Base-by-base conservation (phyloP, 2,888 invertebrate genomes). In the Eupeodes luniger region DNA sequence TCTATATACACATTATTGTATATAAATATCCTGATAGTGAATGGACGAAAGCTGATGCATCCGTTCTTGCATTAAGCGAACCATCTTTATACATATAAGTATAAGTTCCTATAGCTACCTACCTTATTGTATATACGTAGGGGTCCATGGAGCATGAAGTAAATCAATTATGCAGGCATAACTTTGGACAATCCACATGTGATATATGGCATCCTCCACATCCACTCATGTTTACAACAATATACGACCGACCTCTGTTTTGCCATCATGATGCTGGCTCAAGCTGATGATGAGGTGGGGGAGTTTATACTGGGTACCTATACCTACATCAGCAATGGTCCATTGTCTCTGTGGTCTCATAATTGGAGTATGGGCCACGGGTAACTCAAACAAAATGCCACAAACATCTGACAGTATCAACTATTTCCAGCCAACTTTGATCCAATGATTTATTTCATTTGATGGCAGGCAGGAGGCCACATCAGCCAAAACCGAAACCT, bases 151-250 rank as follows among this genome's bases (percentile, higher is more conserved):
- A 51, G 70, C 78, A 78, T 64, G 74, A 72, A 85, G 76, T 81
- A 81, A 85, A 88, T 88, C 88, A 88, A 88, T 88, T 88, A 88
- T 88, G 88, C 88, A 88, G 78, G 85, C 85, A 88, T 88, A 88
- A 88, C 88, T 88, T 72, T 81, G 85, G 78, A 88, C 88, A 88
- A 81, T 88, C 59, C 85, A 55, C 69, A 72, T 88, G 88, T 88
- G 88, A 88, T 88, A 88, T 88, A 88, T 88, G 88, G 85, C 78
- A 85, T 85, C 81, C 78, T 85, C 78, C 81, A 62, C 64, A 81
- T 88, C 75, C 85, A 81, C 55, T 70, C 88, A 88, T 85, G 88
- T 88, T 88, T 78, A 85, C 88, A 85, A 88, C 85, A 85, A 88
- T 81, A 88, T 88, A 85, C 62, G 85, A 75, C 82, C 78, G 67